phyloP scores from a whole-genome alignment of 2,797 vertebrate species.

The Danio tinwini region DNA sequence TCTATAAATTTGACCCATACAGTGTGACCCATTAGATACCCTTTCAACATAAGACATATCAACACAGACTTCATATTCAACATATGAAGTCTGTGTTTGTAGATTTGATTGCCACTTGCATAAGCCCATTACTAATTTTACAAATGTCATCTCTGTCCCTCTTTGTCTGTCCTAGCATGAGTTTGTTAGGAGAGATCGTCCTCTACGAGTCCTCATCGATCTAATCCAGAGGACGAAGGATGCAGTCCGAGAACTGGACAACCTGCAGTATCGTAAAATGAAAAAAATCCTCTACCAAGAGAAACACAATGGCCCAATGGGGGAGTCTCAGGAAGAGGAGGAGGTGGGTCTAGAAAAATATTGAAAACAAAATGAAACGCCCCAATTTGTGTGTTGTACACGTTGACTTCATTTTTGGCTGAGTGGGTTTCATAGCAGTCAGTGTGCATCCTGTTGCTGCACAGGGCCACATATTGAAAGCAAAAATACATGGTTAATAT shows the following conservation, averaged over 20 bases:
- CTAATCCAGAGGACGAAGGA: constrained; percentile 96
- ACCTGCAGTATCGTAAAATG: constrained; percentile 90
- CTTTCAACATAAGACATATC: too few species aligned
- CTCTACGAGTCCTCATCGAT: constrained; percentile 86
- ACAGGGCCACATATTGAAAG: too few species aligned
- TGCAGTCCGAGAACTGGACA: constrained; percentile 87
- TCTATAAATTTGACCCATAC: too few species aligned
- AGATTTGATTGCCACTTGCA: not conserved
- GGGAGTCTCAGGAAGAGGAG: constrained; percentile 94
- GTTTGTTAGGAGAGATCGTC: constrained; percentile 91
- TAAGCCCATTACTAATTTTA: not conserved
- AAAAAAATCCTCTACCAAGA: constrained; percentile 96
- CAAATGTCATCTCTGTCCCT: not conserved
- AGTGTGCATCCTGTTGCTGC: too few species aligned
- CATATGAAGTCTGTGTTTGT: not conserved
- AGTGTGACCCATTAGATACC: too few species aligned
- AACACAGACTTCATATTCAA: too few species aligned
- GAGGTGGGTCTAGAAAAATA: constrained; percentile 78
- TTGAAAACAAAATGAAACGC: not conserved
- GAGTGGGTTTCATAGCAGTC: too few species aligned
- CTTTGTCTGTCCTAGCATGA: constrained; percentile 82
- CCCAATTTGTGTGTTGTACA: too few species aligned
- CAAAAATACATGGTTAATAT: too few species aligned
- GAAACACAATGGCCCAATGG: constrained; percentile 90
- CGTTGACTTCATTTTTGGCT: too few species aligned